A percentile compares a stretch with the other conserved stretches of the same genome.
Evolutionary conservation across 2,888 invertebrate genomes (phyloP).

Genomic region (Eretmocerus hayati): DNA sequence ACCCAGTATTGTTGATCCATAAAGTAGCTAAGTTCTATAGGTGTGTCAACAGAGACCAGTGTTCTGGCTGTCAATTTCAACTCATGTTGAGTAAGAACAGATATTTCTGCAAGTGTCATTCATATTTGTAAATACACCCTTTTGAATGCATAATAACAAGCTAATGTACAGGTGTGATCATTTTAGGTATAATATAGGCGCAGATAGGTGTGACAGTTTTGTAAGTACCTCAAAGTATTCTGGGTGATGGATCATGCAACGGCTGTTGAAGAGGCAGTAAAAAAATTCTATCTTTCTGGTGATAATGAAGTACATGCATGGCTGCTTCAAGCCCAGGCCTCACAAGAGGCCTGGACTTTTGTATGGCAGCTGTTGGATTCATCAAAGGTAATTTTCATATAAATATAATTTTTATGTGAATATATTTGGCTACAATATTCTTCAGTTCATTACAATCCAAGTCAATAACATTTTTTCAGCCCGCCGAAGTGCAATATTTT

Average conservation of each 20-base stretch:
- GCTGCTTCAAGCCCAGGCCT: constrained; percentile 78
- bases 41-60: no score
- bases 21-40: no score
- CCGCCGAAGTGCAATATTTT: constrained; percentile 87
- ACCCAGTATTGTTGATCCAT: no score
- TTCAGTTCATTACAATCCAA: no score
- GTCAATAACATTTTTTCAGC: constrained; percentile 48
- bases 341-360: constrained; percentile 86
- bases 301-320: constrained; percentile 76
- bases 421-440: not conserved
- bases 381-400: constrained; percentile 57
- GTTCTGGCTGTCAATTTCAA: no score
- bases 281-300: constrained; percentile 54
- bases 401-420: not conserved
- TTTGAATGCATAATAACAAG: no score
- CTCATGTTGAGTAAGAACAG: no score
- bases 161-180: no score
- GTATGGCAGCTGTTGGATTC: constrained; percentile 82
- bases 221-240: not conserved
- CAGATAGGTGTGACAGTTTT: no score
- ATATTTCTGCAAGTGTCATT: no score
- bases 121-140: no score
- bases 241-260: constrained; percentile 20
- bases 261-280: constrained; percentile 46
- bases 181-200: no score